Evolutionary conservation across 2,797 vertebrate species (phyloP).

Genomic region (Gymnopithys bicolor): DNA sequence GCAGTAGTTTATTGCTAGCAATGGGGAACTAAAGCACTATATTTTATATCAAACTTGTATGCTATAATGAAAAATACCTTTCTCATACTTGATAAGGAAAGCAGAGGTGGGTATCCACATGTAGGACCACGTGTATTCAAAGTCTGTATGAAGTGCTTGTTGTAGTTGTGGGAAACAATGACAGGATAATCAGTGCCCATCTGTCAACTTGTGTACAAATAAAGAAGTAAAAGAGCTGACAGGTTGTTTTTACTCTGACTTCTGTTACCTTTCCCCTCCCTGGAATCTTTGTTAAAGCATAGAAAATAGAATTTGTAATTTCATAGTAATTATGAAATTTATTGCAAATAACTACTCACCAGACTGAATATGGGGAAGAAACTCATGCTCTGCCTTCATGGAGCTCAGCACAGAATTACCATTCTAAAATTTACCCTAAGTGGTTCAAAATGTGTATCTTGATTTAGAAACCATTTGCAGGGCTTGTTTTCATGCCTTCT

Average conservation of each 20-base stretch:
- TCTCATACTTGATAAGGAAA: not conserved
- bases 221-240: not conserved
- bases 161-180: constrained; percentile 40
- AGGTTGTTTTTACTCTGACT: not conserved
- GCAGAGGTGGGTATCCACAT: not conserved
- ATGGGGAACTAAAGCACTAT: not conserved
- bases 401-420: not conserved
- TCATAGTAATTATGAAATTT: not conserved
- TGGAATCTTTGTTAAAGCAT: not conserved
- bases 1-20: not conserved
- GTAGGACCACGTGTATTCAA: not conserved
- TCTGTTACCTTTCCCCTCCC: not conserved
- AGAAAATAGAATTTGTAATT: not conserved
- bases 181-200: constrained; percentile 24
- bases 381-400: not conserved
- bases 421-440: not conserved
- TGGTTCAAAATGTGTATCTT: not conserved
- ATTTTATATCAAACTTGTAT: not conserved
- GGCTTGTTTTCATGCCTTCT: not conserved
- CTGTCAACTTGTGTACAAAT: constrained; percentile 30
- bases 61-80: not conserved
- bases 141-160: not conserved
- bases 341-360: not conserved
- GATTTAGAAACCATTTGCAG: not conserved
- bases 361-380: not conserved